Evolutionary conservation across 2,113 vertebrate genomes (phyloP).

Genomic region (Astatoreochromis straeleni): DNA sequence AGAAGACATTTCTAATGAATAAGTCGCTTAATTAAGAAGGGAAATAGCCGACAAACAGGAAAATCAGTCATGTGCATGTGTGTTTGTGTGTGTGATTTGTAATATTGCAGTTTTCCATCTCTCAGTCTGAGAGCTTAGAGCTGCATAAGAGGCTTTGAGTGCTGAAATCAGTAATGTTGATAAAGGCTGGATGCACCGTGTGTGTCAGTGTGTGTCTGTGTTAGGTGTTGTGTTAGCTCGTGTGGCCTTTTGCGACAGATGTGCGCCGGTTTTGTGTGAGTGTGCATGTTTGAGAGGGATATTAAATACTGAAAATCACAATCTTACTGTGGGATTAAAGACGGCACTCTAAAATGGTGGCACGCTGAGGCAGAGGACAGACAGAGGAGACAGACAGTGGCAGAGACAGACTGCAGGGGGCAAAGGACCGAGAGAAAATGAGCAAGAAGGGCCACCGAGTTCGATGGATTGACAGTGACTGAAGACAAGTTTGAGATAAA

Average conservation of each 20-base stretch:
- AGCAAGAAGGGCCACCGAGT: background rate
- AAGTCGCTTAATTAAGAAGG: slow-evolving; percentile 33
- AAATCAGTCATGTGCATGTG: slow-evolving; percentile 16
- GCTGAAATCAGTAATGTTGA: slow-evolving; percentile 64
- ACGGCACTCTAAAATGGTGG: slow-evolving; percentile 67
- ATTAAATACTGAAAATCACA: slow-evolving; percentile 68
- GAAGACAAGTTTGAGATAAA: background rate
- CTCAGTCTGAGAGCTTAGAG: slow-evolving; percentile 62
- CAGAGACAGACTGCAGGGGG: background rate
- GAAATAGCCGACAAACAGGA: slow-evolving; percentile 44
- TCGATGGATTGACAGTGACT: background rate
- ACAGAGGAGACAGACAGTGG: slow-evolving; percentile 8
- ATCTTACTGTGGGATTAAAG: slow-evolving; percentile 66
- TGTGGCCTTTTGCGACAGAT: slow-evolving; percentile 36
- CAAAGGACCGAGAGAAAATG: background rate
- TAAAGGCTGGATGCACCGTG: slow-evolving; percentile 27
- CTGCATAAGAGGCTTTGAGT: slow-evolving; percentile 70
- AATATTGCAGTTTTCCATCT: slow-evolving; percentile 63
- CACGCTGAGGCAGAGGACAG: slow-evolving; percentile 5
- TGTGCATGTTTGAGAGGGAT: slow-evolving; percentile 1
- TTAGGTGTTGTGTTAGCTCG: slow-evolving; percentile 11
- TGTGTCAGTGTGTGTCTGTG: background rate
- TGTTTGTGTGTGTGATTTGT: slow-evolving; percentile 20
- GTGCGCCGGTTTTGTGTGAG: background rate
- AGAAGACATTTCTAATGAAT: slow-evolving; percentile 6